These are phyloP conservation scores for Eueides isabella DNA, from an alignment of 1,140 invertebrate species.

Conservation along the genomic window DNA sequence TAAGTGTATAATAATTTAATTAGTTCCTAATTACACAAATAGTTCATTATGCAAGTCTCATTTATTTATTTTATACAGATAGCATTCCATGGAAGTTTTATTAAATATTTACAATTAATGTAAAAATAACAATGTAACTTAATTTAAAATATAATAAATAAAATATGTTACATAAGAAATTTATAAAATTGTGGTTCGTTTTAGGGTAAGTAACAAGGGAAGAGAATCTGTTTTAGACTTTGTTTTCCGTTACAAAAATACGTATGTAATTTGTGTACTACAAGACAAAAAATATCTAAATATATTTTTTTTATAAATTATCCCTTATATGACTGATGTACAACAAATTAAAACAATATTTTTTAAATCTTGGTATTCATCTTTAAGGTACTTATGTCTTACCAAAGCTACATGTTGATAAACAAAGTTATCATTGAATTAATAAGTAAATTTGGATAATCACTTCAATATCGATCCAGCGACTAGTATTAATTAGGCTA, in stretches of 20 bases:
- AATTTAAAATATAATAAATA: background rate
- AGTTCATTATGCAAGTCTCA: background rate
- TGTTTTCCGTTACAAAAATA: too few relatives aligned
- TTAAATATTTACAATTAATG: background rate
- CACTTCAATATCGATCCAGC: background rate
- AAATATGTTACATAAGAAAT: background rate
- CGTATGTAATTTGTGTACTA: background rate
- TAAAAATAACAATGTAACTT: background rate
- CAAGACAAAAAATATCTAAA: background rate
- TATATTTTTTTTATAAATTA: background rate
- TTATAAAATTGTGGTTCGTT: background rate
- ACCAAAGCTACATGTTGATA: background rate
- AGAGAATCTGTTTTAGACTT: too few relatives aligned
- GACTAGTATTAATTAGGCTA: background rate
- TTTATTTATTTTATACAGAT: background rate
- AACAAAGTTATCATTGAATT: background rate
- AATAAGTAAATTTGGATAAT: background rate
- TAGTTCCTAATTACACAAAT: background rate
- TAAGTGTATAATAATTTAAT: constrained; percentile 5
- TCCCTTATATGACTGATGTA: background rate
- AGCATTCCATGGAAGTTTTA: background rate
- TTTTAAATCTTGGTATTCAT: background rate
- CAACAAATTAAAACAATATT: background rate
- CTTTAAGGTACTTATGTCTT: too few relatives aligned
- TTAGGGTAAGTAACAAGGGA: too few relatives aligned